Conservation (phyloP, 2,888 invertebrate genomes). For the Amiota mariae region DNA sequence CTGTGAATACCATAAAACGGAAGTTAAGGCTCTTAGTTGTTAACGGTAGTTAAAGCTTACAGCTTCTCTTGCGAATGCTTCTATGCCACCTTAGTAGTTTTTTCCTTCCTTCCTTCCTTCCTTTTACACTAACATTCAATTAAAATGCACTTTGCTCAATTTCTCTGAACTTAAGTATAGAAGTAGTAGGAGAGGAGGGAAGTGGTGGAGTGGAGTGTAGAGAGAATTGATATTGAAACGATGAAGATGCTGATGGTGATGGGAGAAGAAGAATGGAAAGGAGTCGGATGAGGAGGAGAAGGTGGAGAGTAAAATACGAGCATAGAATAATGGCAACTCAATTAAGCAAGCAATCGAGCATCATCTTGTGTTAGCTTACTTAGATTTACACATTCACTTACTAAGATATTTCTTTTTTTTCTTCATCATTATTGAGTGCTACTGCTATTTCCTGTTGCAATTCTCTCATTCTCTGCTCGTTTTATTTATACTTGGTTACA, state of each 20-base stretch:
- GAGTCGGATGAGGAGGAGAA: no score
- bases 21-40: constrained; percentile 10
- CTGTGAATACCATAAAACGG: constrained; percentile 1
- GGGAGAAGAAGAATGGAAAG: no score
- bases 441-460: constrained; percentile 8
- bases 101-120: background rate
- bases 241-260: no score
- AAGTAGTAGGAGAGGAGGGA: no score
- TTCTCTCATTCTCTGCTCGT: background rate
- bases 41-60: constrained; percentile 2
- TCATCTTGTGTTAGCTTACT: constrained; percentile 1
- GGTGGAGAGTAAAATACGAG: constrained; percentile 6
- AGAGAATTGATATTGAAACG: no score
- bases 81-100: background rate
- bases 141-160: constrained; percentile 24
- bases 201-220: no score
- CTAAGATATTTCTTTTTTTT: background rate
- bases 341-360: constrained; percentile 50
- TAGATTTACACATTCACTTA: background rate
- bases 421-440: background rate
- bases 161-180: background rate
- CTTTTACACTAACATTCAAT: constrained; percentile 8
- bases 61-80: background rate
- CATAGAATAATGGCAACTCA: constrained; percentile 60
- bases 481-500: no score